These are phyloP conservation scores for Tipula unca DNA, from an alignment of 2,888 invertebrate species.

Conservation along the genomic window DNA sequence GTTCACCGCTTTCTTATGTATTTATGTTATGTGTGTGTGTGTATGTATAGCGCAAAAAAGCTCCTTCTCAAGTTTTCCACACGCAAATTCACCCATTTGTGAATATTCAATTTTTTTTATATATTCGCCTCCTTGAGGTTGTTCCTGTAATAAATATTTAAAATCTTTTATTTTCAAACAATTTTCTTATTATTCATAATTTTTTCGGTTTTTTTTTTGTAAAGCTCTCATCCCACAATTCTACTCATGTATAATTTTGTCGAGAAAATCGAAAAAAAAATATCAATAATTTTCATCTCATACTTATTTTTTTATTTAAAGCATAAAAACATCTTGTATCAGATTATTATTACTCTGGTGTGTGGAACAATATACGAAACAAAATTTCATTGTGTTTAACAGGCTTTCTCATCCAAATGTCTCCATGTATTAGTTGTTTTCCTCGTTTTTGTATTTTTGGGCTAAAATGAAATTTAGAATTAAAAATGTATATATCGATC, in stretches of 20 bases:
- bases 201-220: background rate
- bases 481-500: slow-evolving; percentile 2
- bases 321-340: background rate
- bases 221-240: background rate
- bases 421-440: background rate
- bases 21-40: too few species aligned
- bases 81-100: background rate
- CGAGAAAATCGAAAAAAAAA: background rate
- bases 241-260: background rate
- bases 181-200: background rate
- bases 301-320: background rate
- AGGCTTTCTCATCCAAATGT: background rate
- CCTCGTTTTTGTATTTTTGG: background rate
- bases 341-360: background rate
- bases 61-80: background rate
- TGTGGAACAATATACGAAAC: background rate
- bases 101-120: background rate
- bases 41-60: too few species aligned
- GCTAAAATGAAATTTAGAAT: background rate
- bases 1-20: background rate
- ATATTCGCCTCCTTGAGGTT: background rate
- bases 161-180: background rate
- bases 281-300: background rate
- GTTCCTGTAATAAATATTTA: background rate
- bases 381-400: background rate